A percentile compares a stretch with the other conserved stretches of the same genome.
These are phyloP conservation scores for Drosophila nasuta DNA, from an alignment of 1,140 invertebrate species.

Conservation along the genomic window DNA sequence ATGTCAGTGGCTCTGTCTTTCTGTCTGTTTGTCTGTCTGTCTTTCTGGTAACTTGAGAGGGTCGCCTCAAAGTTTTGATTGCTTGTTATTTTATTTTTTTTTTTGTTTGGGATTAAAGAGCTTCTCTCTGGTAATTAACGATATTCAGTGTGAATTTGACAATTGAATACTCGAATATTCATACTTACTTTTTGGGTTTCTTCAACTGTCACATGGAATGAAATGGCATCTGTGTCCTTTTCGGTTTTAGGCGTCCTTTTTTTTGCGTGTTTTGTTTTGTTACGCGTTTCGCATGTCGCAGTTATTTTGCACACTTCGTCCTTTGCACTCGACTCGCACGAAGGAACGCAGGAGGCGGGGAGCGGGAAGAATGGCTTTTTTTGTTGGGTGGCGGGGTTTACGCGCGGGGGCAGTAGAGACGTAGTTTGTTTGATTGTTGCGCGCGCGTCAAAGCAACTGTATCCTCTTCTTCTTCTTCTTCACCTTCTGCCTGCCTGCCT, in stretches of 20 bases:
- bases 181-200: slow-evolving; percentile 43
- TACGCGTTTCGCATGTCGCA: slow-evolving; percentile 45
- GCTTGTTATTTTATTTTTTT: slow-evolving; percentile 19
- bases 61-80: slow-evolving; percentile 60
- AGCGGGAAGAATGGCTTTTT: neutral
- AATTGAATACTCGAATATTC: neutral
- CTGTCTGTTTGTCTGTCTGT: neutral
- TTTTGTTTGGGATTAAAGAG: slow-evolving; percentile 30
- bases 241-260: too few species aligned
- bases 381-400: too few species aligned
- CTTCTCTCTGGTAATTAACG: slow-evolving; percentile 17
- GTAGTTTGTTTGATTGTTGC: slow-evolving; percentile 45
- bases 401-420: neutral
- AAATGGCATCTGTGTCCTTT: slow-evolving; percentile 29
- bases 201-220: slow-evolving; percentile 23
- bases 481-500: slow-evolving; percentile 24
- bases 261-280: slow-evolving; percentile 42
- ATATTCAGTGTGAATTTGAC: slow-evolving; percentile 1
- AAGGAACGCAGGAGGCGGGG: too few species aligned
- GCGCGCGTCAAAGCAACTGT: slow-evolving; percentile 48
- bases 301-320: slow-evolving; percentile 13
- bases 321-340: slow-evolving; percentile 2
- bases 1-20: slow-evolving; percentile 13
- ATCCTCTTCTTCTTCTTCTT: neutral
- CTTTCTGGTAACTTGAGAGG: slow-evolving; percentile 53